phyloP scores from a whole-genome alignment of 2,113 vertebrate species.

The Neolamprologus sp. region DNA sequence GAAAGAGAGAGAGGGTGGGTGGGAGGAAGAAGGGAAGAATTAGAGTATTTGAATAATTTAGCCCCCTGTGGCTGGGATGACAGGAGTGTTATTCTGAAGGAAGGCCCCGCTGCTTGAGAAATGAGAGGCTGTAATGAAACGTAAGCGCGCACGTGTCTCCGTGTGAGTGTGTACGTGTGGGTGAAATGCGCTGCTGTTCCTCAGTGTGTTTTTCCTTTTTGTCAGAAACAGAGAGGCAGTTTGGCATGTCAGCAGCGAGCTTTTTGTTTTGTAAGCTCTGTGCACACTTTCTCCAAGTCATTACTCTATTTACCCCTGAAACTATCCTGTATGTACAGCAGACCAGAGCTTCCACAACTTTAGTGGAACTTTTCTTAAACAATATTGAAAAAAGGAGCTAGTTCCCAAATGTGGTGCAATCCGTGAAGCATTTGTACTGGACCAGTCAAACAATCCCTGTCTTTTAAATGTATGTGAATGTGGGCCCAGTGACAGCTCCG shows the following conservation, averaged over 20 bases:
- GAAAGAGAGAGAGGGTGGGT: slow-evolving; percentile 69
- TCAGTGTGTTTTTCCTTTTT: slow-evolving; percentile 26
- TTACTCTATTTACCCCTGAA: slow-evolving; percentile 41
- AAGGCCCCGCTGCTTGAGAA: slow-evolving; percentile 89
- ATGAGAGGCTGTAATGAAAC: slow-evolving; percentile 64
- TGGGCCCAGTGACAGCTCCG: slow-evolving; percentile 87
- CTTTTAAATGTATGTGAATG: slow-evolving; percentile 51
- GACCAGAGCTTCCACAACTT: slow-evolving; percentile 36
- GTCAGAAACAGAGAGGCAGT: slow-evolving; percentile 44
- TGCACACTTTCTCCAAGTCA: slow-evolving; percentile 28
- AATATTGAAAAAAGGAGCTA: slow-evolving; percentile 20
- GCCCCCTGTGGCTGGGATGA: slow-evolving; percentile 89
- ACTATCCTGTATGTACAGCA: not conserved
- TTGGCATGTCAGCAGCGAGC: slow-evolving; percentile 37
- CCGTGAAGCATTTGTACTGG: slow-evolving; percentile 48
- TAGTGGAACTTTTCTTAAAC: slow-evolving; percentile 55
- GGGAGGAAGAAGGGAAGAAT: slow-evolving; percentile 84
- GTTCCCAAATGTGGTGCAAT: slow-evolving; percentile 52
- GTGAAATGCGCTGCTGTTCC: slow-evolving; percentile 13
- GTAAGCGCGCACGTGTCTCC: not conserved
- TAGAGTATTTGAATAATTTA: slow-evolving; percentile 99
- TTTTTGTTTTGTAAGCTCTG: slow-evolving; percentile 41
- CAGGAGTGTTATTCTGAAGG: slow-evolving; percentile 94
- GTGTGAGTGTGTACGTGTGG: not conserved
- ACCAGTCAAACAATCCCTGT: slow-evolving; percentile 52